Evolutionary conservation across 2,888 invertebrate genomes (phyloP), one percentile per base, ranked within the genome.

Genomic region (Agriopis marginaria): DNA sequence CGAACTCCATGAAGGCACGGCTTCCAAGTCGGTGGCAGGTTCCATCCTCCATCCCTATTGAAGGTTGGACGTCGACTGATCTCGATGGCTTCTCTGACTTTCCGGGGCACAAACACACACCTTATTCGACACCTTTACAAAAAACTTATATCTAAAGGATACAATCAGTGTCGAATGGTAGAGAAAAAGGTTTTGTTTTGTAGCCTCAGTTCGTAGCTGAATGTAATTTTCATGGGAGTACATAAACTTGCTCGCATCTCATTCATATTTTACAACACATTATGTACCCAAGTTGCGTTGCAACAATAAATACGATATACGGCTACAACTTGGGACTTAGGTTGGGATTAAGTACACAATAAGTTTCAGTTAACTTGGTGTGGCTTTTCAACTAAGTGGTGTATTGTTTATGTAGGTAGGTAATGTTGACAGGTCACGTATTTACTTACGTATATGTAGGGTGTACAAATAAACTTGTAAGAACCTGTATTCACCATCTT

Each of bases 261-360:
- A 66, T 72, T 56, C 65, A 69, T 72, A 71, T 71, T 68, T 65
- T 56, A 56, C 32, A 53, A 42, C 56, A 53, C 60, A 61, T 64
- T 62, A 65, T 71, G 71, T 49, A 58, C 63, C 39, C 56, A 61
- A 51, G 50, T 42, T 47, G 66, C 23, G 45, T 45, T 54, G 67
- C 61, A 60, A 56, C 63, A 47, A 47, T 64, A 67, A 64, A 66
- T 44, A 68, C 47, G 44, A 69, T 69, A 69, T 61, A 68, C 39
- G 65, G 42, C 59, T 23, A 44, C 58, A 64, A 65, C 65, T 71
- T 71, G 65, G 42, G 54, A 65, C 55, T 67, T 17, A 32, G 5
- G 39, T 40, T 51, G 40, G 14, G 32, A 63, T 7, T 63, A 54
- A 23, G 53, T 49, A 40, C 44, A 39, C 47, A 54, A 54, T 55